Base-by-base conservation (phyloP, 2,113 vertebrate genomes). In the Ptyas mucosa region DNA sequence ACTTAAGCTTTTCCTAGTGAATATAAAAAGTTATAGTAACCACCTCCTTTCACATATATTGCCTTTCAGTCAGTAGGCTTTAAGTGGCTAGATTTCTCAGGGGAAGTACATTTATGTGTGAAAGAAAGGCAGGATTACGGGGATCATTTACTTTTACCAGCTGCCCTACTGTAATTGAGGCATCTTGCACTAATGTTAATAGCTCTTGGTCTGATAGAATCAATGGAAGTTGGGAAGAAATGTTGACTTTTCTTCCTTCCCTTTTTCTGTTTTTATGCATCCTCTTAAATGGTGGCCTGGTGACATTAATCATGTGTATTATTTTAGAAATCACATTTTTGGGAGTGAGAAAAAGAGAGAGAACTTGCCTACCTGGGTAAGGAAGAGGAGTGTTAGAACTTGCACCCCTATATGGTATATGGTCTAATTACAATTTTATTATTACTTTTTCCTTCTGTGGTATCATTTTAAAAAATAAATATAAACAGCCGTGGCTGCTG, bases 381-480 rank as follows among this genome's bases (percentile, higher is more conserved):
- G 24, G 53, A 89, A 64, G 53, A 64, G 57, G 39, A 26, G 23
- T 51, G 39, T 46, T 85, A 69, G 94, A 96, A 94, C 89, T 61
- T 93, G 96, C 96, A 96, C 95, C 94, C 96, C 95, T 54, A 54
- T 18, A 53, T 18, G 91, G 91, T 95, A 96, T 94, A n/a, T 93
- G 94, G 93, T 92, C 94, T 96, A 94, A 92, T 95, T 96, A 91
- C 94, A 95, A 97, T 97, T 95, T 96, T 96, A 89, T 95, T 93
- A 96, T 94, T 94, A 92, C 92, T 96, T 96, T 49, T 94, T 86
- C 94, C 95, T 97, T 97, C 97, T 97, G 95, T 97, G 95, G 94
- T 95, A 95, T 58, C 57, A 58, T 10, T 46, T 57, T 9, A 9
- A 58, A 58, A 69, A 88, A 91, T 46, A 88, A 52, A 57, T 55